Evolutionary conservation across 2,888 invertebrate genomes (phyloP).

Genomic region (Brachypalpus laphriformis): DNA sequence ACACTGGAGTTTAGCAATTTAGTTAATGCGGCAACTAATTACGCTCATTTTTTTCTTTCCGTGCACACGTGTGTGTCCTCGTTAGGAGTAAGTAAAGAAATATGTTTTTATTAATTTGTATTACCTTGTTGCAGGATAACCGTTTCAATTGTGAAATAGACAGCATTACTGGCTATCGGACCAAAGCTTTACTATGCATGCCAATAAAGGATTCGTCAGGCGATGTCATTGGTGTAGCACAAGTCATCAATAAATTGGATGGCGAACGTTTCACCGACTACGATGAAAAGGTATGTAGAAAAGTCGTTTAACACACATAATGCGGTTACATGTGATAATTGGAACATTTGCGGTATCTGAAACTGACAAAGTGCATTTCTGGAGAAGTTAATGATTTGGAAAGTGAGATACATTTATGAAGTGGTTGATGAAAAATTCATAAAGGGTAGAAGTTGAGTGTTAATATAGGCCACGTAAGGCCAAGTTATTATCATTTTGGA

Average conservation of each 20-base stretch:
- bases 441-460: background rate
- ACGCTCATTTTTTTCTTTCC: slow-evolving; percentile 25
- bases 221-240: slow-evolving; percentile 98
- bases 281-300: slow-evolving; percentile 87
- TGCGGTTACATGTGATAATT: background rate
- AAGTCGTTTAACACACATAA: too few species aligned
- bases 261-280: slow-evolving; percentile 91
- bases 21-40: slow-evolving; percentile 46
- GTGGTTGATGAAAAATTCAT: background rate
- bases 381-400: background rate
- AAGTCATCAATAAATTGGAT: slow-evolving; percentile 96
- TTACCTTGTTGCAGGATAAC: slow-evolving; percentile 86
- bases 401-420: background rate
- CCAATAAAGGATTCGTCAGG: slow-evolving; percentile 97
- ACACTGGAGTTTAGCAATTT: slow-evolving; percentile 29
- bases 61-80: background rate
- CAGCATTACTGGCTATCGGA: slow-evolving; percentile 95
- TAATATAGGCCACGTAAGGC: too few species aligned
- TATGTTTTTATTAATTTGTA: background rate
- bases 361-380: background rate
- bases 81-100: background rate
- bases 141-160: slow-evolving; percentile 98
- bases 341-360: background rate
- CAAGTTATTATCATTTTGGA: background rate
- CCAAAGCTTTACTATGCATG: slow-evolving; percentile 96